Percentiles rank a stretch among this genome's conserved stretches.
Evolutionary conservation across 1,140 invertebrate genomes (phyloP).

Genomic region (Watersipora subatra): DNA sequence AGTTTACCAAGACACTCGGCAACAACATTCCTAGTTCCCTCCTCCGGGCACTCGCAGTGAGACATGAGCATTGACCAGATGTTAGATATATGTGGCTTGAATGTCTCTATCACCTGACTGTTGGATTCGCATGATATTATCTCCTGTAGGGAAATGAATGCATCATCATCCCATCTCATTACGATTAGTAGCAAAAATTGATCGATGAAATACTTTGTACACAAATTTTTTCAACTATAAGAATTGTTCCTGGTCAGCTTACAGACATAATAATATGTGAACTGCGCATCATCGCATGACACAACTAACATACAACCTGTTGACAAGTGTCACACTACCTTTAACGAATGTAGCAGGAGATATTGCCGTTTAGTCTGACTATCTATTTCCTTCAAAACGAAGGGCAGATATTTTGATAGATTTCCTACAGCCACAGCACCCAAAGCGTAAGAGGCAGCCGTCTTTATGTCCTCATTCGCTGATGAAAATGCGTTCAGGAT

Average conservation of each 20-base stretch:
- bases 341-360: conserved; percentile 83
- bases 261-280: too few relatives aligned
- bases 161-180: neutral
- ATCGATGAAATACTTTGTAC: too few relatives aligned
- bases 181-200: neutral
- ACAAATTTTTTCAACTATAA: too few relatives aligned
- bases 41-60: conserved; percentile 85
- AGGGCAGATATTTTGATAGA: conserved; percentile 79
- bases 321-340: too few relatives aligned
- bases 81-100: conserved; percentile 72
- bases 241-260: too few relatives aligned
- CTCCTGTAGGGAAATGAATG: conserved; percentile 38
- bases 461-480: conserved; percentile 59
- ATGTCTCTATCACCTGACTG: conserved; percentile 56
- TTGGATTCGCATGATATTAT: conserved; percentile 78
- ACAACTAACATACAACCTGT: too few relatives aligned
- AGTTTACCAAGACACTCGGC: conserved; percentile 95
- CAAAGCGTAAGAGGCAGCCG: conserved; percentile 81
- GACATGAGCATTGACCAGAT: conserved; percentile 57
- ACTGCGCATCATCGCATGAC: too few relatives aligned
- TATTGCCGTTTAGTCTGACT: conserved; percentile 83
- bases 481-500: conserved; percentile 48
- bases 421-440: conserved; percentile 84
- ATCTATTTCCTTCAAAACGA: conserved; percentile 85
- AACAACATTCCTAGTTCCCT: conserved; percentile 93